A percentile compares a stretch with the other conserved stretches of the same genome.
Conservation (phyloP, 2,797 vertebrate species). For the Hydrocynus forskahlii region DNA sequence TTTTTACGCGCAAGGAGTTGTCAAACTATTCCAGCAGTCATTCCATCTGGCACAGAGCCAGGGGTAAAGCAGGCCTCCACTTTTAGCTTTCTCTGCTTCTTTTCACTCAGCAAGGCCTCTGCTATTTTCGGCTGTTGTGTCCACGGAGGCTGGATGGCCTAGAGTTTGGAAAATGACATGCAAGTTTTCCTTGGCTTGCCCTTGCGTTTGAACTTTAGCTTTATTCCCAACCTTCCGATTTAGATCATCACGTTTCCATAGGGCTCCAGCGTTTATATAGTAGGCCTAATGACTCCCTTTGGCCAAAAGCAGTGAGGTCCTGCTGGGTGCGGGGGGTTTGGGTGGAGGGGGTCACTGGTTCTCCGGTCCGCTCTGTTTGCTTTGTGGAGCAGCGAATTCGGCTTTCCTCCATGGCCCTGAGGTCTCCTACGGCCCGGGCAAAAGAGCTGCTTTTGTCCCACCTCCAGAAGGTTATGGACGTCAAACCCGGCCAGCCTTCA, state of each 20-base stretch:
- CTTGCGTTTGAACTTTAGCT: slow-evolving; percentile 66
- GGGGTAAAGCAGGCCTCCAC: slow-evolving; percentile 18
- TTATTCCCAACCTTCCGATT: slow-evolving; percentile 65
- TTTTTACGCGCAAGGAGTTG: slow-evolving; percentile 34
- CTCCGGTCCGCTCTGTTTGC: slow-evolving; percentile 79
- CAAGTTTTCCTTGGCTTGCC: slow-evolving; percentile 68
- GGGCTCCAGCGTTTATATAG: slow-evolving; percentile 61
- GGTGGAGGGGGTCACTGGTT: slow-evolving; percentile 64
- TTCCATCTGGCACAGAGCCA: slow-evolving; percentile 7
- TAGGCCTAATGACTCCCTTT: slow-evolving; percentile 69
- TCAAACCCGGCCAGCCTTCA: slow-evolving; percentile 57
- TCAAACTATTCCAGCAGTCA: slow-evolving; percentile 27
- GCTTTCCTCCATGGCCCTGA: slow-evolving; percentile 65
- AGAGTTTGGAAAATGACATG: slow-evolving; percentile 61
- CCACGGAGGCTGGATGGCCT: slow-evolving; percentile 54
- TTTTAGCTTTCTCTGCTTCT: slow-evolving; percentile 36
- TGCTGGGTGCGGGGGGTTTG: slow-evolving; percentile 57
- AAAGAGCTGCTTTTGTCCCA: slow-evolving; percentile 42
- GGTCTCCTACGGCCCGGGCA: slow-evolving; percentile 65
- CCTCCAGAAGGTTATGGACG: slow-evolving; percentile 61
- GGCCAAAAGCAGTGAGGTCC: slow-evolving; percentile 73
- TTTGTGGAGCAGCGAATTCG: slow-evolving; percentile 76
- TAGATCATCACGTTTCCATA: slow-evolving; percentile 68
- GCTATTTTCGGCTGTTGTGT: slow-evolving; percentile 56
- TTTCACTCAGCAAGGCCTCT: slow-evolving; percentile 34